These are phyloP conservation scores for Trematocara unimaculatum DNA, from an alignment of 2,113 vertebrate species.

Conservation along the genomic window DNA sequence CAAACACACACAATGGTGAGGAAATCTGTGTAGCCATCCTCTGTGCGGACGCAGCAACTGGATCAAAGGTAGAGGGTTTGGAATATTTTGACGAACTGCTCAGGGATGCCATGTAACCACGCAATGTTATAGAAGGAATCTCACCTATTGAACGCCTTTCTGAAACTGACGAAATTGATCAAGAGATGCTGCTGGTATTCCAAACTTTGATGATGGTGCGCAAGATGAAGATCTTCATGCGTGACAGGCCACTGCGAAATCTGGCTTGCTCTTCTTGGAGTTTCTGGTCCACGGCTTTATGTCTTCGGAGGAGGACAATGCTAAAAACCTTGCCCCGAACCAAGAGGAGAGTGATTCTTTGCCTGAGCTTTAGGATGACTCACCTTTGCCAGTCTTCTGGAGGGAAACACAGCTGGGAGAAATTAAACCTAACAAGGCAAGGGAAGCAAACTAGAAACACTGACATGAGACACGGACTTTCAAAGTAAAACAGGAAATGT, in stretches of 20 bases:
- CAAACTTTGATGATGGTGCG: neutral
- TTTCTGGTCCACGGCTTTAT: neutral
- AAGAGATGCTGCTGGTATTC: neutral
- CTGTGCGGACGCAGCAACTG: neutral
- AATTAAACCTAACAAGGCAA: too few relatives aligned
- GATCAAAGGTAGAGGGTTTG: neutral
- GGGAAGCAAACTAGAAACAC: too few relatives aligned
- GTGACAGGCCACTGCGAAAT: fast-evolving
- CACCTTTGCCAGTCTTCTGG: neutral
- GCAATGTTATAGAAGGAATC: neutral
- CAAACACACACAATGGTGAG: neutral
- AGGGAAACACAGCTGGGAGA: too few relatives aligned
- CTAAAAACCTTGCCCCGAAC: neutral
- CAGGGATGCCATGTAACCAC: neutral
- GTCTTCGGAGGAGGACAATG: neutral
- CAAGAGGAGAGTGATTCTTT: neutral
- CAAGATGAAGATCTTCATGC: neutral
- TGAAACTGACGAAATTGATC: neutral
- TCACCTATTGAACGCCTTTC: neutral
- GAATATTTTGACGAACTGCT: neutral
- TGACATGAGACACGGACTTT: neutral
- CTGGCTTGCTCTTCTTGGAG: neutral
- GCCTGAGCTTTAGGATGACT: neutral
- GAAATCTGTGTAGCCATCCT: neutral
- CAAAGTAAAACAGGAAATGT: neutral